A percentile compares a stretch with the other conserved stretches of the same genome.
Evolutionary conservation across 2,113 vertebrate species (phyloP).

Genomic region (Ptilonorhynchus violaceus): DNA sequence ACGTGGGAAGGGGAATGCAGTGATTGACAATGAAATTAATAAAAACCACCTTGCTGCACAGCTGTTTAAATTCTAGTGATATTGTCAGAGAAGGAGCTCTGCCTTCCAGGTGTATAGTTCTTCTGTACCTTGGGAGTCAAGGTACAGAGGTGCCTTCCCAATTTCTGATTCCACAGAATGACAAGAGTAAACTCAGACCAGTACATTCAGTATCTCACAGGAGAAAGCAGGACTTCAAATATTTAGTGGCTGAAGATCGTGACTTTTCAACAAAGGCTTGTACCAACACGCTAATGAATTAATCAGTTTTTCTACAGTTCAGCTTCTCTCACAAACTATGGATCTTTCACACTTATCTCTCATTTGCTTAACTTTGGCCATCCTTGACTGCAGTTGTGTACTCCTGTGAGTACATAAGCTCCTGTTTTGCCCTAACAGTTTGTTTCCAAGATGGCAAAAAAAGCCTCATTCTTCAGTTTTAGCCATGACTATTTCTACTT

Average conservation of each 20-base stretch:
- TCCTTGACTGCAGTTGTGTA: neutral
- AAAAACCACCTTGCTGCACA: neutral
- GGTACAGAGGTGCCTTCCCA: fast-evolving
- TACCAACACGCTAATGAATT: neutral
- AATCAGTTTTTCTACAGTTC: neutral
- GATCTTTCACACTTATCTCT: neutral
- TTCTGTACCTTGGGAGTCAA: neutral
- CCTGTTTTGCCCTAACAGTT: neutral
- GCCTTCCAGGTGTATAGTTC: neutral
- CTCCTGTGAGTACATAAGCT: neutral
- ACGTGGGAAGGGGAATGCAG: neutral
- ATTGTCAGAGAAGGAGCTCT: neutral
- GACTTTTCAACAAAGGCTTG: neutral
- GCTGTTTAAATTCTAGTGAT: neutral
- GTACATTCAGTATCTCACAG: neutral
- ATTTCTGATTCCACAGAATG: neutral
- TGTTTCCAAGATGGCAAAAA: neutral
- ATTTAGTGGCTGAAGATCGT: neutral
- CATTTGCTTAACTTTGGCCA: neutral
- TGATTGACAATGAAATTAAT: neutral
- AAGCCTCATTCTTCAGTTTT: neutral
- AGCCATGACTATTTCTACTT: neutral
- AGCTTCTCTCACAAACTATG: neutral
- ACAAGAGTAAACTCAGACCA: neutral
- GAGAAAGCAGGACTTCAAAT: neutral